Conservation (phyloP, 2,797 vertebrate genomes). For the Urophycis tenuis region DNA sequence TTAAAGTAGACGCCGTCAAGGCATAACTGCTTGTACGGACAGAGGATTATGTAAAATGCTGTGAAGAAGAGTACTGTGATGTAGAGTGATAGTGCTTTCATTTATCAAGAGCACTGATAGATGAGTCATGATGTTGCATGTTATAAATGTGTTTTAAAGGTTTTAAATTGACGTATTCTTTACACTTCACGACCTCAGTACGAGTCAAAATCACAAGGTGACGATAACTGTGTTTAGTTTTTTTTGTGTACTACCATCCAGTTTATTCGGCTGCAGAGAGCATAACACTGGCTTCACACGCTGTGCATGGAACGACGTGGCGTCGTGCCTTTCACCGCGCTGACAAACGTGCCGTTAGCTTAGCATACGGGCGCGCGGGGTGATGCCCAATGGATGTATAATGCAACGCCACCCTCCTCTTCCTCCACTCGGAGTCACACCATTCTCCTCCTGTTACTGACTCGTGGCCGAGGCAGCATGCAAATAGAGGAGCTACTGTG, state of each 20-base stretch:
- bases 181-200: not conserved
- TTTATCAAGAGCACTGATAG: not conserved
- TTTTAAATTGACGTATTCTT: not conserved
- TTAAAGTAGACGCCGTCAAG: not conserved
- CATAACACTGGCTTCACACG: not conserved
- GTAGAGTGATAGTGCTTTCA: slow-evolving; percentile 11
- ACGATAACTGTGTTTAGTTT: not conserved
- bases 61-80: slow-evolving; percentile 49
- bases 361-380: slow-evolving; percentile 21
- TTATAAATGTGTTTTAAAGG: not conserved
- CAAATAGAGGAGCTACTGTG: not conserved
- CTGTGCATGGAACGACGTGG: not conserved
- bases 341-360: not conserved
- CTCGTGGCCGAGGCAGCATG: not conserved
- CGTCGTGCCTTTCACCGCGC: not conserved
- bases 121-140: not conserved
- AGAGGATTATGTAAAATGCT: slow-evolving; percentile 30
- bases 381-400: not conserved
- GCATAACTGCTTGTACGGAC: slow-evolving; percentile 5
- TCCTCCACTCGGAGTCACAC: slow-evolving; percentile 35
- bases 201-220: not conserved
- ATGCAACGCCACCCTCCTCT: slow-evolving; percentile 20
- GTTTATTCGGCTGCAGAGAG: not conserved
- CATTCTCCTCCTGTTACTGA: slow-evolving; percentile 52
- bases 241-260: not conserved